A percentile compares a stretch with the other conserved stretches of the same genome.
phyloP scores from a whole-genome alignment of 2,888 invertebrate species.

The Drosophila colorata region DNA sequence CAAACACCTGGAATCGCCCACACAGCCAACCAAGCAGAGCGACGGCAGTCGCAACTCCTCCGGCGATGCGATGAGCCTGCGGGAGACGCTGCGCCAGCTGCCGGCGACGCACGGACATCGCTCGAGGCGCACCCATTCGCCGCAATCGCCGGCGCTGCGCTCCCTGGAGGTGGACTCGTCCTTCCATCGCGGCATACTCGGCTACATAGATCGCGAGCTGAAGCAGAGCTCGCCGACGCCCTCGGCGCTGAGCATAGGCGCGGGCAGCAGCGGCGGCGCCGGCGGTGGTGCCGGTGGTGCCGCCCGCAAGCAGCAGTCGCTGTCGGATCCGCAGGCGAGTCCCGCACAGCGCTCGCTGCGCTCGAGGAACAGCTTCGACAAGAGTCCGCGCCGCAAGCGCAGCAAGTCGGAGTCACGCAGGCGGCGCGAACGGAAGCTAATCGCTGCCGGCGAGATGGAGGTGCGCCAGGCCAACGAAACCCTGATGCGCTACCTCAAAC shows the following conservation, averaged over 20 bases:
- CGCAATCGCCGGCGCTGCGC: conserved; percentile 70
- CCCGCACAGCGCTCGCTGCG: conserved; percentile 85
- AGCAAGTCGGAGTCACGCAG: conserved; percentile 85
- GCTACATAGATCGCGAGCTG: conserved; percentile 85
- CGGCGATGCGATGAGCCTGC: conserved; percentile 83
- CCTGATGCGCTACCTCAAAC: conserved; percentile 85
- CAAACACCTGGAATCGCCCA: conserved; percentile 68
- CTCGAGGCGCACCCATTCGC: conserved; percentile 77
- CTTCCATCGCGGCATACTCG: conserved; percentile 84
- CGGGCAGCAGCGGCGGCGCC: conserved; percentile 46
- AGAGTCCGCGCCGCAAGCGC: conserved; percentile 85
- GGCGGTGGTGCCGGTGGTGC: conserved; percentile 59
- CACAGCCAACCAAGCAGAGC: conserved; percentile 67
- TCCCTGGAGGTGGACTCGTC: conserved; percentile 75
- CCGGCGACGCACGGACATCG: conserved; percentile 77
- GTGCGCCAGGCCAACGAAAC: conserved; percentile 85
- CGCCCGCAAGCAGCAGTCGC: conserved; percentile 83
- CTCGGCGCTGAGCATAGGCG: conserved; percentile 72
- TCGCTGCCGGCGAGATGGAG: conserved; percentile 85
- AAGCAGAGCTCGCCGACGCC: conserved; percentile 83
- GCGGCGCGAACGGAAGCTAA: conserved; percentile 84
- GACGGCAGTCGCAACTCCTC: conserved; percentile 81
- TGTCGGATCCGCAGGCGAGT: conserved; percentile 85
- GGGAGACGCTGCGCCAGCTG: conserved; percentile 83
- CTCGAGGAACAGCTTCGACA: conserved; percentile 84